A percentile compares a stretch with the other conserved stretches of the same genome.
Conservation (phyloP, 64 coral and sea anemone genomes). For the Pocillopora verrucosa region DNA sequence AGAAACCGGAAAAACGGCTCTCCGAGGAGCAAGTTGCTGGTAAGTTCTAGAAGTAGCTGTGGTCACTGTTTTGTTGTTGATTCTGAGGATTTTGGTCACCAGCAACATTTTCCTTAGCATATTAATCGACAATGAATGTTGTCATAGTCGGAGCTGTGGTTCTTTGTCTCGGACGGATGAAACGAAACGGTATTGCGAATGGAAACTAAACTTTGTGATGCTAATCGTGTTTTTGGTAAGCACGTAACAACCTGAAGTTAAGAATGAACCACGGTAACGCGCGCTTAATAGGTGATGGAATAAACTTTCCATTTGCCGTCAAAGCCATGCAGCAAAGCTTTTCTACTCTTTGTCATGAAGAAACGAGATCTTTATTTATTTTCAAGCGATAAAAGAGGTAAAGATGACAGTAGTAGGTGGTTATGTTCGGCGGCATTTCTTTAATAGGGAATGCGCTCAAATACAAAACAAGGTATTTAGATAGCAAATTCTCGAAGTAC, state of each 20-base stretch:
- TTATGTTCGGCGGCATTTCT: background rate
- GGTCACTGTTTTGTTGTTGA: background rate
- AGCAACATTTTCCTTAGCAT: background rate
- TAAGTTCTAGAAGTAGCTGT: constrained; percentile 13
- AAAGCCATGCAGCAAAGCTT: background rate
- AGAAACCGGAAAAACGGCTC: constrained; percentile 43
- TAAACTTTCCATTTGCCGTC: background rate
- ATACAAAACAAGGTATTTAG: constrained; percentile 1
- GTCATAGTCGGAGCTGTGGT: background rate
- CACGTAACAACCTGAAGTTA: background rate
- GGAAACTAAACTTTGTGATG: background rate
- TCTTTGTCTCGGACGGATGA: background rate
- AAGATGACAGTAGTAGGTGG: background rate
- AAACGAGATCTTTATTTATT: background rate
- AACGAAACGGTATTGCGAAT: background rate
- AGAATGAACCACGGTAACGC: background rate
- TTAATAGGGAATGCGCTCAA: background rate
- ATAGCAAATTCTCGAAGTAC: background rate
- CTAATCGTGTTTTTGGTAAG: background rate
- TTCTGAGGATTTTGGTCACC: background rate
- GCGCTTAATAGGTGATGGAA: background rate
- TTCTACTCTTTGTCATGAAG: background rate
- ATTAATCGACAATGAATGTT: background rate
- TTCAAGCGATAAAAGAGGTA: background rate
- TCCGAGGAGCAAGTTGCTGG: constrained; percentile 71